Conservation (phyloP, 1,140 invertebrate genomes). For the Trichonephila clavipes region DNA sequence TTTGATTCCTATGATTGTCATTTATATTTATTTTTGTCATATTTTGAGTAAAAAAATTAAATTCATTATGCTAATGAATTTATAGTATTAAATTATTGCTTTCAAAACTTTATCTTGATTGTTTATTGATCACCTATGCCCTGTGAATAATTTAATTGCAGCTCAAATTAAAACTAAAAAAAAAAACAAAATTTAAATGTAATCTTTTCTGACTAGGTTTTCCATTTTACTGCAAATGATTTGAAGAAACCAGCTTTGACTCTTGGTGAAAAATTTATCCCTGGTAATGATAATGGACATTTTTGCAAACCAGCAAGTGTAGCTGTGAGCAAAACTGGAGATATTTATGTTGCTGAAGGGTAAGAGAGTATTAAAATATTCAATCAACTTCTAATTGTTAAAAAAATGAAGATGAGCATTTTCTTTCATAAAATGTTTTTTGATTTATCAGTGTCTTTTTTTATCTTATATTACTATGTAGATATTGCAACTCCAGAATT, state of each 20-base stretch:
- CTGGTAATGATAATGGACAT: constrained; percentile 88
- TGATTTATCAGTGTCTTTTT: too few relatives aligned
- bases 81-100: too few relatives aligned
- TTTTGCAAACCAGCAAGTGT: constrained; percentile 97
- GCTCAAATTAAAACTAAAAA: too few relatives aligned
- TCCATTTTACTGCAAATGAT: constrained; percentile 86
- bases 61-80: too few relatives aligned
- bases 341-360: constrained; percentile 94
- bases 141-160: too few relatives aligned
- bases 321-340: constrained; percentile 89
- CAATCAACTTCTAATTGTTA: too few relatives aligned
- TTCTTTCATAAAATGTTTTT: neutral
- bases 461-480: constrained; percentile 76
- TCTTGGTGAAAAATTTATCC: constrained; percentile 92
- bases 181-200: too few relatives aligned
- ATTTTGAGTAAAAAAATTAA: too few relatives aligned
- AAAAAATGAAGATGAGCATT: neutral
- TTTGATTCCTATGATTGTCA: too few relatives aligned
- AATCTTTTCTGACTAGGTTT: constrained; percentile 80
- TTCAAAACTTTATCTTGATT: too few relatives aligned
- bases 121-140: too few relatives aligned
- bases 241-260: constrained; percentile 86
- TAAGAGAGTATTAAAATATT: constrained; percentile 81
- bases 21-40: too few relatives aligned
- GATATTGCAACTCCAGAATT: constrained; percentile 91